Evolutionary conservation across 2,113 vertebrate species (phyloP).

Genomic region (Harpagus bidentatus): DNA sequence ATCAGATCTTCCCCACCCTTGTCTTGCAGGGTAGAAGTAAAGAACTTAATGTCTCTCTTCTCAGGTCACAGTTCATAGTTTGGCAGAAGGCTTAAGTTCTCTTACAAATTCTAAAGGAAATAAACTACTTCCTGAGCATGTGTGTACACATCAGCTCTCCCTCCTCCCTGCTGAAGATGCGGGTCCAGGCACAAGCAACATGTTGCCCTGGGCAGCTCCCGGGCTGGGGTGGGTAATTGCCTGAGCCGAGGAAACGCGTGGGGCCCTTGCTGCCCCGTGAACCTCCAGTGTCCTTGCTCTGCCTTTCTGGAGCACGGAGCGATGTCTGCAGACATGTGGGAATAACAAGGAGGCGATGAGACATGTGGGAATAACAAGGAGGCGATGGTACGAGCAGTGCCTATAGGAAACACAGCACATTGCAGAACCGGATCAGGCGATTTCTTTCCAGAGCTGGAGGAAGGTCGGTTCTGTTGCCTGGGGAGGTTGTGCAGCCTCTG

Average conservation of each 20-base stretch:
- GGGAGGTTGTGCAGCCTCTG: background rate
- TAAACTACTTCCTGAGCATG: background rate
- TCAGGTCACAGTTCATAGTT: background rate
- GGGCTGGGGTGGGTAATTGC: background rate
- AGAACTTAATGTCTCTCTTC: background rate
- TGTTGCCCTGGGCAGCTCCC: background rate
- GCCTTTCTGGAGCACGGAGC: background rate
- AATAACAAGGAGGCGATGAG: fast-evolving
- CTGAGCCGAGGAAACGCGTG: background rate
- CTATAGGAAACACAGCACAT: fast-evolving
- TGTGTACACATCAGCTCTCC: background rate
- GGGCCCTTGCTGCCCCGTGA: background rate
- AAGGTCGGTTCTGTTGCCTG: fast-evolving
- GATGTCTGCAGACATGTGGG: fast-evolving
- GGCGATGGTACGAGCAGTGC: background rate
- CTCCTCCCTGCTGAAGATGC: background rate
- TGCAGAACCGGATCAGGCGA: background rate
- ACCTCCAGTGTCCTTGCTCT: background rate
- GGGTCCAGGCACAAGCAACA: background rate
- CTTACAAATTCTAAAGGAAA: background rate
- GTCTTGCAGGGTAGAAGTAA: background rate
- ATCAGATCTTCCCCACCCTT: background rate
- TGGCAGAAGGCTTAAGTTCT: background rate
- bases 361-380: fast-evolving
- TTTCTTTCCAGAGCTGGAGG: background rate